Evolutionary conservation across 2,888 invertebrate species (phyloP), one percentile per base, ranked within the genome.

Genomic region (Eurytoma californica): DNA sequence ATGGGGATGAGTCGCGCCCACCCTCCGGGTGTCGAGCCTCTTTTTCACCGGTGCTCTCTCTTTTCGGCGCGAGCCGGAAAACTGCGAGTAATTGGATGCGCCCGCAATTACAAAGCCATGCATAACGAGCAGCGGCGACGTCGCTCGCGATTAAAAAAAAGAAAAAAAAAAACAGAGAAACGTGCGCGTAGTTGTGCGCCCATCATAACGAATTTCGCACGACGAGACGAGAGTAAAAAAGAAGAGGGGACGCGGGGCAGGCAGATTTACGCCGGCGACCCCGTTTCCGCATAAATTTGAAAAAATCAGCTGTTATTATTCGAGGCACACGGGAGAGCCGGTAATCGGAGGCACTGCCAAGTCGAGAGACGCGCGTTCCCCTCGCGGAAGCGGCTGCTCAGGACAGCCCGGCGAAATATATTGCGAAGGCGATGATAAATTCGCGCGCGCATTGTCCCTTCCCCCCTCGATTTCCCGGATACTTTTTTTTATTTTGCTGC

Each of bases 391-490:
- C 60, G 49, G 16, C 39, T 55, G 20, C 9, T 13, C 55, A 57
- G 65, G 72, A 65, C 58, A 63, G 67, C 76, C 39, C 18, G 9
- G 39, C 63, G 58, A 30, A 20, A 60, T 51, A 60, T 51, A 68
- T 55, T 77, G 68, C 69, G 68, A 51, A 63, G 73, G 47, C 30
- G 63, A 63, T 49, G 61, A 78, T 74, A 65, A 79, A 65, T 73
- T 74, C 55, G 58, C 47, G 47, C 53, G 53, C 3, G 5, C 39
- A 39, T 39, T 39, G 39, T 39, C 39, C 39, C 39, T 9, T 39
- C 39, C 9, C 4, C 39, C 39, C 39, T 39, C 39, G 1, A 5
- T 1, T 7, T 39, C 39, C 39, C 39, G 39, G 9, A 39, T 39
- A 7, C 9, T 7, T 39, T 39, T 39, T 39, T 39, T 39, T 9